These are phyloP conservation scores for Acestrorhynchus altus DNA, from an alignment of 2,797 vertebrate species.

Conservation along the genomic window DNA sequence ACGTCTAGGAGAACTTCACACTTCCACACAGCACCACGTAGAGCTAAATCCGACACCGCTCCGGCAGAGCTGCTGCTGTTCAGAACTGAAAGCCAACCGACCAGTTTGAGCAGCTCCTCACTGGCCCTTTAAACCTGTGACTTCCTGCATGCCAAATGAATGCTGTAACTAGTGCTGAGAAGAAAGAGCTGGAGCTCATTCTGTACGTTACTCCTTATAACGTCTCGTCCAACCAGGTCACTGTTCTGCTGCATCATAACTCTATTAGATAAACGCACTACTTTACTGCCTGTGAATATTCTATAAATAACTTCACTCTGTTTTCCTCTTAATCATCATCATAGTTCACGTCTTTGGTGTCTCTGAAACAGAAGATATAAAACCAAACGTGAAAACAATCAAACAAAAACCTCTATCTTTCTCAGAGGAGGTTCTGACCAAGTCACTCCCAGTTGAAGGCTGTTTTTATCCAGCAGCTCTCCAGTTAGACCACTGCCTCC, in stretches of 20 bases:
- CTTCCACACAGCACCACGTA: too few relatives aligned
- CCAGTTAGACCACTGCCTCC: not conserved
- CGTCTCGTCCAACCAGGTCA: too few relatives aligned
- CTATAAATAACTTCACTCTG: not conserved
- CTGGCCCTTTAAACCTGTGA: slow-evolving; percentile 25
- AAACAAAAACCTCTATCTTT: not conserved
- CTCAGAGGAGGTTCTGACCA: too few relatives aligned
- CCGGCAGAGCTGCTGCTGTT: not conserved
- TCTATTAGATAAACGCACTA: too few relatives aligned
- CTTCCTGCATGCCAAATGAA: slow-evolving; percentile 42
- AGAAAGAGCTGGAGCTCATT: slow-evolving; percentile 4
- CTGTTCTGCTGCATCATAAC: too few relatives aligned
- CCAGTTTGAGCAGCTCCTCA: slow-evolving; percentile 19
- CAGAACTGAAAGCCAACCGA: not conserved
- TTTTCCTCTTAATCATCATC: too few relatives aligned
- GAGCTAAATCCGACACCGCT: too few relatives aligned
- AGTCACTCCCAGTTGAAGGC: too few relatives aligned
- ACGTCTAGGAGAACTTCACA: too few relatives aligned
- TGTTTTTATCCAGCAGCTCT: not conserved
- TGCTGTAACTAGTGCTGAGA: slow-evolving; percentile 23
- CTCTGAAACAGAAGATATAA: not conserved
- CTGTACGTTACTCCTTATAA: not conserved
- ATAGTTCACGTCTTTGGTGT: not conserved
- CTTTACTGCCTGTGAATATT: not conserved
- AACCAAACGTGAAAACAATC: not conserved